Percentiles rank a stretch among this genome's conserved stretches.
Conservation (phyloP, 2,797 vertebrate genomes). For the Tachyglossus aculeatus region DNA sequence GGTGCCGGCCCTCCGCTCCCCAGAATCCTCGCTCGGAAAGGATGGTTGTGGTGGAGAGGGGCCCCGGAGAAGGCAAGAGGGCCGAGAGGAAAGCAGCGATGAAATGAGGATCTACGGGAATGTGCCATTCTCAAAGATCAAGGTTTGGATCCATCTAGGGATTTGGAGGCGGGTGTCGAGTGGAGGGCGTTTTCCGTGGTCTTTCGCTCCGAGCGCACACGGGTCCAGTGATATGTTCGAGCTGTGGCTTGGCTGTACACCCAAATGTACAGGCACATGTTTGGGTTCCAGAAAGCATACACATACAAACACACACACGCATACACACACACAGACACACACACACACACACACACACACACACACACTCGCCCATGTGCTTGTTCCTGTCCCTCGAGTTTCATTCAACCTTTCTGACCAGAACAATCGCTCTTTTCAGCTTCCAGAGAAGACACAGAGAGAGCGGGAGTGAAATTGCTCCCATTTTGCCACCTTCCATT, state of each 20-base stretch:
- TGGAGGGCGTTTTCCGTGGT: neutral
- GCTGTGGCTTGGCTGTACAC: neutral
- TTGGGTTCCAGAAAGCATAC: no score
- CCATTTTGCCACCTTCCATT: no score
- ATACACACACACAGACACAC: neutral
- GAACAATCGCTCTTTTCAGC: no score
- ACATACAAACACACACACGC: neutral
- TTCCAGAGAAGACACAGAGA: no score
- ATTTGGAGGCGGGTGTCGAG: neutral
- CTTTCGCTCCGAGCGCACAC: neutral
- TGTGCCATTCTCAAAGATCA: neutral
- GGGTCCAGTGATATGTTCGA: neutral
- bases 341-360: neutral
- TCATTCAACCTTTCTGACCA: no score
- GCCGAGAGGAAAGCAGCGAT: neutral
- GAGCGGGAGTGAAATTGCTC: no score
- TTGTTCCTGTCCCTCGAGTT: no score
- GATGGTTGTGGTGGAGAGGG: constrained; percentile 8
- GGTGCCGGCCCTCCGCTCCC: neutral
- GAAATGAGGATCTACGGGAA: neutral
- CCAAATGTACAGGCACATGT: neutral
- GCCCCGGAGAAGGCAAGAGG: neutral
- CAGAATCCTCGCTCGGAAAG: neutral
- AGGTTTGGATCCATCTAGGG: constrained; percentile 9
- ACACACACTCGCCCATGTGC: no score